phyloP scores from a whole-genome alignment of 2,113 vertebrate species.

The Uria aalge region DNA sequence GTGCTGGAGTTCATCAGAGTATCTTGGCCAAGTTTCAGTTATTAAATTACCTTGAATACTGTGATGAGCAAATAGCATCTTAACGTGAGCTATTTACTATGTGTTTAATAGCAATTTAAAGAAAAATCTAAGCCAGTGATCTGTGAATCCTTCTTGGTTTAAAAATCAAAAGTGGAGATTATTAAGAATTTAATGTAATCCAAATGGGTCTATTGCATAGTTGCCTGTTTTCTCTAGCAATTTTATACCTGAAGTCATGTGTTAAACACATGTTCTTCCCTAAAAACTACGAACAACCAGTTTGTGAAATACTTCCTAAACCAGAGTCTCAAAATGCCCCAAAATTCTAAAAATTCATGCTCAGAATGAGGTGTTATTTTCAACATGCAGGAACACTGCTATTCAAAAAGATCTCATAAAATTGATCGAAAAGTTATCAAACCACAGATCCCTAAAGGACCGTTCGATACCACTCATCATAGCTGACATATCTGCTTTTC shows the following conservation, averaged over 20 bases:
- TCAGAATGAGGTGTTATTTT: neutral
- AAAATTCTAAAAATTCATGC: neutral
- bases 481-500: neutral
- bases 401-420: neutral
- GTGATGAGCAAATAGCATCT: neutral
- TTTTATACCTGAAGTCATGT: neutral
- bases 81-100: neutral
- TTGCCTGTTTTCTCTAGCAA: neutral
- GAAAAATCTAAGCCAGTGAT: neutral
- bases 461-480: neutral
- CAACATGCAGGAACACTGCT: neutral
- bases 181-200: neutral
- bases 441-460: neutral
- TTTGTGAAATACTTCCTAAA: neutral
- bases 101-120: neutral
- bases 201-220: neutral
- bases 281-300: neutral
- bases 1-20: neutral
- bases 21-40: neutral
- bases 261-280: neutral
- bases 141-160: neutral
- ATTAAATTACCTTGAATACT: neutral
- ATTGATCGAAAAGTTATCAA: neutral
- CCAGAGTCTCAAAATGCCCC: neutral
- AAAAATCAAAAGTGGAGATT: neutral